Evolutionary conservation across 2,888 invertebrate genomes (phyloP).

Genomic region (Ernsta delagoae): DNA sequence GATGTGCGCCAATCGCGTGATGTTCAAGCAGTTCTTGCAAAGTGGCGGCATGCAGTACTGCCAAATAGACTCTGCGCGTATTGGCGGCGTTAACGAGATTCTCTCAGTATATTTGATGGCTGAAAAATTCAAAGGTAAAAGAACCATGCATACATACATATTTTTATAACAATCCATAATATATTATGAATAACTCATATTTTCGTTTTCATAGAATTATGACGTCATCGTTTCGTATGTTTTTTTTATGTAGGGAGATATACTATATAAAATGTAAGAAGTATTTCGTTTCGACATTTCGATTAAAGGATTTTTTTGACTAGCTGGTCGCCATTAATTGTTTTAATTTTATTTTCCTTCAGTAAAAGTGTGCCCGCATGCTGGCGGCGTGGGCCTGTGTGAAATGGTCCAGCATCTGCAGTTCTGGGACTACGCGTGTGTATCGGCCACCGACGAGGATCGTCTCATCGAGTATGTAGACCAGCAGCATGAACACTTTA

Average conservation of each 20-base stretch:
- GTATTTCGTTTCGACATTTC: too few relatives aligned
- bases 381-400: conserved; percentile 97
- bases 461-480: conserved; percentile 94
- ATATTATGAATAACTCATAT: too few relatives aligned
- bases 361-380: conserved; percentile 97
- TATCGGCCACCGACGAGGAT: conserved; percentile 89
- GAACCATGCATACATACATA: too few relatives aligned
- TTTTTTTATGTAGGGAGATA: too few relatives aligned
- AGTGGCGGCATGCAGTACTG: conserved; percentile 93
- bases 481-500: conserved; percentile 96
- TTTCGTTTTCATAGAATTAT: too few relatives aligned
- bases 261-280: too few relatives aligned
- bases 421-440: conserved; percentile 92
- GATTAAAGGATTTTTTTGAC: too few relatives aligned
- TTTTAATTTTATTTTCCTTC: too few relatives aligned
- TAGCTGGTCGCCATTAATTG: too few relatives aligned
- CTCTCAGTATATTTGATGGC: conserved; percentile 96
- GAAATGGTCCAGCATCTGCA: conserved; percentile 97
- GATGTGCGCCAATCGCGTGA: conserved; percentile 95
- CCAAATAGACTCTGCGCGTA: conserved; percentile 95
- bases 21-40: conserved; percentile 96
- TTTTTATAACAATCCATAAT: too few relatives aligned
- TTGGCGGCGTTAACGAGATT: conserved; percentile 95
- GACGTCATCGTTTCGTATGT: too few relatives aligned
- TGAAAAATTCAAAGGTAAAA: conserved; percentile 89